Evolutionary conservation across 1,140 invertebrate genomes (phyloP).

Genomic region (Brachionus koreanus): DNA sequence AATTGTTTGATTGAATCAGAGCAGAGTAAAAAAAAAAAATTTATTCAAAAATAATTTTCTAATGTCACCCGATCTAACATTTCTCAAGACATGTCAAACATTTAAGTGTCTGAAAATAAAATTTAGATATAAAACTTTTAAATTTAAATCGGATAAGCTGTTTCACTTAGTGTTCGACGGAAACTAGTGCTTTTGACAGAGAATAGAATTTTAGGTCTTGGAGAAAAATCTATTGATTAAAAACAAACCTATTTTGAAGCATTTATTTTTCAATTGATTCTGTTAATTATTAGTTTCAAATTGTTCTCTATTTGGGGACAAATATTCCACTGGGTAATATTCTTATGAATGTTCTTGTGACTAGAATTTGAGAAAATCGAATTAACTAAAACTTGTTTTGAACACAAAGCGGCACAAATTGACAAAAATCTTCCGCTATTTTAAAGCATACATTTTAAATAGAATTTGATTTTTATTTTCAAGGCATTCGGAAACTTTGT

Average conservation of each 20-base stretch:
- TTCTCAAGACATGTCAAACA: no score
- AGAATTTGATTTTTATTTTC: neutral
- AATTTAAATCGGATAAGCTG: no score
- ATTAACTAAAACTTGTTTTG: neutral
- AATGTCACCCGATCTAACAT: no score
- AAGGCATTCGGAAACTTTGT: neutral
- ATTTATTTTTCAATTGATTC: neutral
- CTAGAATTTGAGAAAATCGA: neutral
- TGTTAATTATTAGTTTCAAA: neutral
- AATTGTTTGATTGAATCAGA: no score
- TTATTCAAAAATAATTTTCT: no score
- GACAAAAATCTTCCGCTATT: neutral
- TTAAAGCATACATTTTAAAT: neutral
- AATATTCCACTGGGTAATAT: neutral
- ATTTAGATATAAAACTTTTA: no score
- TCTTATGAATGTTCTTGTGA: neutral
- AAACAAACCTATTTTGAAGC: neutral
- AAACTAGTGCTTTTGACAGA: no score
- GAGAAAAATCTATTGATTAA: no score
- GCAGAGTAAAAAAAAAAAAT: no score
- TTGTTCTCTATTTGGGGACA: neutral
- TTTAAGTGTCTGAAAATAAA: no score
- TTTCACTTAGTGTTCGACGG: no score
- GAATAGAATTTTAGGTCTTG: no score
- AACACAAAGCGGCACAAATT: neutral